Base-by-base conservation (phyloP, 92 coral and sea anemone species). In the Porites rus region DNA sequence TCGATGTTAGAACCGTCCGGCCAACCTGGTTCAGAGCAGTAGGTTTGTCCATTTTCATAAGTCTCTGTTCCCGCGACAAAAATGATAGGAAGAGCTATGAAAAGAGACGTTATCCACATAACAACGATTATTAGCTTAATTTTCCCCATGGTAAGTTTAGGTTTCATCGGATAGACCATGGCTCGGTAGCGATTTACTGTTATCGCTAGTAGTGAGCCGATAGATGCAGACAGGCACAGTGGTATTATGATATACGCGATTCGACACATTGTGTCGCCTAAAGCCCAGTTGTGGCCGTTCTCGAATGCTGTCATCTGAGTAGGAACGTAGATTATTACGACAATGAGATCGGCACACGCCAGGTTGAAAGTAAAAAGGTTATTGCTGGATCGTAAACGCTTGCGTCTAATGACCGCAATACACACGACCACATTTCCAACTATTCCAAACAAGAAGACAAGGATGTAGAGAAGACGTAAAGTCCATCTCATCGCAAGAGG, bases 271-370 rank as follows among this genome's bases (percentile, higher is more conserved):
- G 89, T 88, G 87, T 94, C 90, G 9, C 98, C 98, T 28, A 96
- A 65, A 4, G 96, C 96, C 98, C 98, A 96, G 88, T 92, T 96
- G 83, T 96, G 98, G 10, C 90, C 78, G 76, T 96, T 96, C 72
- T 96, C 98, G 61, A 94, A 96, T 21, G 98, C 98, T 12, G 98
- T 96, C 96, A 94, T 90, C 86, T 96, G 98, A 18, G 98, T 88
- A 11, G 98, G 98, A 9, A 96, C 93, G 72, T 90, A 96, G 18
- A 96, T 92, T 2, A 88, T 89, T 12, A 96, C 85, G 58, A 94
- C 91, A 17, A 96, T 91, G 69, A 96, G 71, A 60, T 96, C 98
- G 2, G 98, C 91, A n/a, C 92, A 81, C 19, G 95, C 97, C 12
- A 96, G 92, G 58, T 96, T 96, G 58, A 94, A 88, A 1, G 98